Percentiles rank a stretch among this genome's conserved stretches.
These are phyloP conservation scores for Helarctos malayanus DNA, from an alignment of 2,797 vertebrate species.

Conservation along the genomic window DNA sequence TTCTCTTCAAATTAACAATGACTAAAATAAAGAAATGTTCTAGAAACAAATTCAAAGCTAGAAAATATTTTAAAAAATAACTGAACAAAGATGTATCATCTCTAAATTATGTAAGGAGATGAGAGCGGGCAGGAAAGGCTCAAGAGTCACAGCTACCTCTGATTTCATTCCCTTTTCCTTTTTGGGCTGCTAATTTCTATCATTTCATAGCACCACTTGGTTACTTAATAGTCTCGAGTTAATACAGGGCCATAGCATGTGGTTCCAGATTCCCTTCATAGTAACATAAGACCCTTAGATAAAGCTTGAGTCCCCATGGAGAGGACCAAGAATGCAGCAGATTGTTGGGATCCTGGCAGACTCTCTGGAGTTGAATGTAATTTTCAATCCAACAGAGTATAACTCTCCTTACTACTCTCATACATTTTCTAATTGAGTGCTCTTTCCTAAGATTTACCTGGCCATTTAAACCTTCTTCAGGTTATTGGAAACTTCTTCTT, in stretches of 20 bases:
- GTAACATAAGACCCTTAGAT: neutral
- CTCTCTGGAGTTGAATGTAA: neutral
- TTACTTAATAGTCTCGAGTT: neutral
- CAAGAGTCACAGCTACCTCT: neutral
- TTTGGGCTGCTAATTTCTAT: neutral
- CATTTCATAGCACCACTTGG: neutral
- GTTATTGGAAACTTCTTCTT: neutral
- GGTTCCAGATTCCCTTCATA: neutral
- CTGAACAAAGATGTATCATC: neutral
- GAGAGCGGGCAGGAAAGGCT: neutral
- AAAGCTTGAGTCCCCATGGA: neutral
- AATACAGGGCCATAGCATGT: neutral
- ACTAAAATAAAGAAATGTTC: constrained; percentile 28
- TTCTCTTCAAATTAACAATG: constrained; percentile 11
- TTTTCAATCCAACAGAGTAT: neutral
- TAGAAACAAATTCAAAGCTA: neutral
- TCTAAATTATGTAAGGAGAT: neutral
- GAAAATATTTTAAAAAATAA: neutral
- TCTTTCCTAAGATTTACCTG: neutral
- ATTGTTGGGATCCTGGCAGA: neutral
- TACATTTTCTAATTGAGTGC: neutral
- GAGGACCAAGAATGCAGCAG: neutral
- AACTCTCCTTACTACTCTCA: neutral
- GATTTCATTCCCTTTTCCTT: neutral
- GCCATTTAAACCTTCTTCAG: neutral